A percentile compares a stretch with the other conserved stretches of the same genome.
Evolutionary conservation across 2,797 vertebrate genomes (phyloP).

Genomic region (Erpetoichthys calabaricus): DNA sequence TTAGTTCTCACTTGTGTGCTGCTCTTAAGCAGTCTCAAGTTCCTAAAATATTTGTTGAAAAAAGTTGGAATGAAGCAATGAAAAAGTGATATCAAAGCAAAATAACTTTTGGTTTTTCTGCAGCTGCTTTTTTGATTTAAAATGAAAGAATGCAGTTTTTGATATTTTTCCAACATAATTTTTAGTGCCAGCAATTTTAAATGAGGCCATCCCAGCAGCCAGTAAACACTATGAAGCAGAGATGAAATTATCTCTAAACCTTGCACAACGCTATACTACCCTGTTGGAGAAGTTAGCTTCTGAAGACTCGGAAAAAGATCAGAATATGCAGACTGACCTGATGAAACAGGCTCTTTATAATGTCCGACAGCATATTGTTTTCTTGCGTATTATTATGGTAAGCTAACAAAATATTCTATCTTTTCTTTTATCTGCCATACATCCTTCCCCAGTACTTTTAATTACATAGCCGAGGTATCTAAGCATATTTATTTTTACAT

Average conservation of each 20-base stretch:
- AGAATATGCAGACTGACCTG: slow-evolving; percentile 20
- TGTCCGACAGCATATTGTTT: slow-evolving; percentile 65
- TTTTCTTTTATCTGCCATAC: background rate
- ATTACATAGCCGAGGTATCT: no score
- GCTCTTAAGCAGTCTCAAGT: no score
- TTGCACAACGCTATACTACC: slow-evolving; percentile 57
- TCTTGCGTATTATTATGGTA: slow-evolving; percentile 73
- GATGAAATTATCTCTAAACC: slow-evolving; percentile 36
- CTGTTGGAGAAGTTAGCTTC: slow-evolving; percentile 49
- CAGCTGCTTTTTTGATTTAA: no score
- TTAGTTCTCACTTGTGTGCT: no score
- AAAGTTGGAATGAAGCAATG: no score
- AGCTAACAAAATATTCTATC: slow-evolving; percentile 20
- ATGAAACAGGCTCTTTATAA: slow-evolving; percentile 70
- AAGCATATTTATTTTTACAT: no score
- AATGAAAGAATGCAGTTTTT: no score
- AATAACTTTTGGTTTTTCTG: no score
- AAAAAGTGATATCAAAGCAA: no score
- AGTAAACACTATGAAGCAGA: slow-evolving; percentile 33
- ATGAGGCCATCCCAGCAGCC: slow-evolving; percentile 42
- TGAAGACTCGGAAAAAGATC: slow-evolving; percentile 5
- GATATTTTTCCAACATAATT: background rate
- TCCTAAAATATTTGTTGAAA: no score
- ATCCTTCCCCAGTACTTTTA: background rate
- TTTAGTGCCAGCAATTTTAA: slow-evolving; percentile 61